These are phyloP conservation scores for Pediacus dermestoides DNA, from an alignment of 2,888 invertebrate genomes.

Conservation along the genomic window DNA sequence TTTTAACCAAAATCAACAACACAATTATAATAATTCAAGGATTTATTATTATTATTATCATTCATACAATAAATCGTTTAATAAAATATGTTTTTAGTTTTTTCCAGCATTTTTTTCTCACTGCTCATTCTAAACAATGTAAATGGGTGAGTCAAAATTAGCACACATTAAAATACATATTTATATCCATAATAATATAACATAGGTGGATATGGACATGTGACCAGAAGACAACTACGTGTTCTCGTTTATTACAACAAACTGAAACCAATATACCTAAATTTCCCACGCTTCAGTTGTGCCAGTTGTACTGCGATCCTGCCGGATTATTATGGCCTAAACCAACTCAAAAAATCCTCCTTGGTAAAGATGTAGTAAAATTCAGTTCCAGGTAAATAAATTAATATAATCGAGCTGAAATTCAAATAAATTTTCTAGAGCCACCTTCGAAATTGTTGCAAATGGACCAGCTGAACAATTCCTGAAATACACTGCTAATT, in stretches of 20 bases:
- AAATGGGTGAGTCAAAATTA: too few species aligned
- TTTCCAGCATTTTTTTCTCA: too few species aligned
- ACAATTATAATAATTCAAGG: too few species aligned
- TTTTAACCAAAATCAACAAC: too few species aligned
- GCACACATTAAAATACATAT: too few species aligned
- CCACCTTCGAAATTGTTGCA: not conserved
- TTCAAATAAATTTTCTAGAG: conserved; percentile 1
- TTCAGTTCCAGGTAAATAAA: conserved; percentile 55
- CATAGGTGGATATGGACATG: conserved; percentile 20
- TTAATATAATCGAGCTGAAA: not conserved
- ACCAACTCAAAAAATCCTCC: conserved; percentile 52
- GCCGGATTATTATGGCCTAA: conserved; percentile 70
- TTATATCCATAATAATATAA: too few species aligned
- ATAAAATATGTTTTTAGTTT: too few species aligned
- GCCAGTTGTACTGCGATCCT: conserved; percentile 64
- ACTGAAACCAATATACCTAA: conserved; percentile 8
- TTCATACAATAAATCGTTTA: too few species aligned
- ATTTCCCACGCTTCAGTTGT: conserved; percentile 57
- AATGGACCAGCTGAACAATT: not conserved
- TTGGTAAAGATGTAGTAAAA: conserved; percentile 48
- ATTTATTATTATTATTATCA: too few species aligned
- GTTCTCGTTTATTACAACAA: conserved; percentile 14
- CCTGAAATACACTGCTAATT: not conserved
- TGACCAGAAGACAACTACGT: conserved; percentile 19
- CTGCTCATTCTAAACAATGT: too few species aligned